Base-by-base conservation (phyloP, 2,888 invertebrate species). In the Lycia hirtaria region DNA sequence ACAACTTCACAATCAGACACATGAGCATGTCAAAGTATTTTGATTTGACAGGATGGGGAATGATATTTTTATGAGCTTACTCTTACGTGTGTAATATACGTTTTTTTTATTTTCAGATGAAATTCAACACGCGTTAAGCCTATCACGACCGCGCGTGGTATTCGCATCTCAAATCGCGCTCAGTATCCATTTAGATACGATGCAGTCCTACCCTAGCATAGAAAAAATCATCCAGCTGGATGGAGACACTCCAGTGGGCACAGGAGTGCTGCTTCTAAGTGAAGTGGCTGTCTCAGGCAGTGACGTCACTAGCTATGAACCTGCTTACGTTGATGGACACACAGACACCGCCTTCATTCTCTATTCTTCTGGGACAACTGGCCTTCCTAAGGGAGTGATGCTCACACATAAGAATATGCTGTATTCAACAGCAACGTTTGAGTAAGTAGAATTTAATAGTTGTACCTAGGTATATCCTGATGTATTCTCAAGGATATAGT, bases 361-460 rank as follows among this genome's bases (percentile, higher is more conserved):
- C 4, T 94, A 93, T 73, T 94, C 94, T 1, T 94, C 94, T 50
- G 93, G 97, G 0, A 97, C 97, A 0, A 97, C 96, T 0, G 96
- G 97, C 0, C 85, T 95, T 41, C 96, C 96, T 0, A 96, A 96
- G 83, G 96, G 96, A 15, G 96, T 96, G 0, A 93, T 94, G 93
- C 80, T 96, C 20, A 93, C 95, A 0, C 95, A 96, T 71, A 61
- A 81, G 3, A 88, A 88, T 53, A 64, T 75, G 12, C 61, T 88
- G 14, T 84, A 64, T 92, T 94, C 44, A 91, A 94, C 76, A 69
- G 75, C 66, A 92, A 94, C 85, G 73, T 94, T 78, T 71, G 69
- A 79, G 81, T 87, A 76, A 80, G 70, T 75, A 26, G 1, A 7
- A 4, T n/a, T n/a, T n/a, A n/a, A n/a, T n/a, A n/a, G n/a, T n/a